A percentile compares a stretch with the other conserved stretches of the same genome.
These are phyloP conservation scores for Trachemys scripta DNA, from an alignment of 2,113 vertebrate genomes.

Conservation along the genomic window DNA sequence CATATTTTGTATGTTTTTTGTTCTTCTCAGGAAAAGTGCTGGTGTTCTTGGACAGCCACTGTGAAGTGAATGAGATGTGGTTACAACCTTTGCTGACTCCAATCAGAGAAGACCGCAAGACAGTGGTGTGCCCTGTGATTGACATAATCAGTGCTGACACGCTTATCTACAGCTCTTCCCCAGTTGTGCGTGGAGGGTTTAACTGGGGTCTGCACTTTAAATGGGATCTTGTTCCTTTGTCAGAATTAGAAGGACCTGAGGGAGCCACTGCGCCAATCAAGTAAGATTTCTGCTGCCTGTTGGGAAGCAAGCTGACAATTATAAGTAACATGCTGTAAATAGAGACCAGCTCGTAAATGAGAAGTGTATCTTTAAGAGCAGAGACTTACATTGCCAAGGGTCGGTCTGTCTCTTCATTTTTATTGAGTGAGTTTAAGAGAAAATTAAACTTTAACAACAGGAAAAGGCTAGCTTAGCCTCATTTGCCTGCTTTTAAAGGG, in stretches of 20 bases:
- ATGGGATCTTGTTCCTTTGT: conserved; percentile 93
- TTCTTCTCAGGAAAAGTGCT: conserved; percentile 88
- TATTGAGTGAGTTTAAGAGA: neutral
- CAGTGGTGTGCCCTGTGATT: conserved; percentile 95
- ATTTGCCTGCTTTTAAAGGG: neutral
- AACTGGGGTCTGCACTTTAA: conserved; percentile 99
- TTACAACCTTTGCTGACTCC: conserved; percentile 89
- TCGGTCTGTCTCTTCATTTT: neutral
- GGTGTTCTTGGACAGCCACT: conserved; percentile 98
- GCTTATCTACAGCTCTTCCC: conserved; percentile 92
- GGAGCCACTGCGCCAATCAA: conserved; percentile 88
- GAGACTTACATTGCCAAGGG: neutral
- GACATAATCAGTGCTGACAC: conserved; percentile 98
- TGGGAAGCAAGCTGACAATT: neutral
- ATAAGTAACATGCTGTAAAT: fast-evolving
- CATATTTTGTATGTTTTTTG: conserved; percentile 35
- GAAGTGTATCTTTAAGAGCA: neutral
- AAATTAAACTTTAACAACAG: neutral
- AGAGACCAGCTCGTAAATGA: neutral
- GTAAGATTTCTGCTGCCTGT: conserved; percentile 68
- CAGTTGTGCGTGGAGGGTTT: conserved; percentile 94
- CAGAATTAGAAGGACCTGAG: conserved; percentile 85
- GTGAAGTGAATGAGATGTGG: conserved; percentile 94
- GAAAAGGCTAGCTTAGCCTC: neutral
- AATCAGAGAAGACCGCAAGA: conserved; percentile 82